Base-by-base conservation (phyloP, 2,113 vertebrate genomes). In the Psophia crepitans region DNA sequence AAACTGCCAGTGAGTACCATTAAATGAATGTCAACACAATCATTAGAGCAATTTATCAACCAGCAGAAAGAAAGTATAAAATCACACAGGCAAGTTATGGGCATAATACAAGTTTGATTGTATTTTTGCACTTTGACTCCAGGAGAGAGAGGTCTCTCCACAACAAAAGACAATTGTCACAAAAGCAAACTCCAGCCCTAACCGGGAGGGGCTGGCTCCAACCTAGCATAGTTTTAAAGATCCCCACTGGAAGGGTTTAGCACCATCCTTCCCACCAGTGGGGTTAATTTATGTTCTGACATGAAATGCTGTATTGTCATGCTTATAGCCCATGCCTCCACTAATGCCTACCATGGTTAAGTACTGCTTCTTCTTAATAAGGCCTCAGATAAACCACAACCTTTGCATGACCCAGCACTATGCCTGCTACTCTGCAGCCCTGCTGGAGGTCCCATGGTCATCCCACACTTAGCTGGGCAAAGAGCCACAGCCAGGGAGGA, bases 11-110 rank as follows among this genome's bases (percentile, higher is more conserved):
- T 76, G 69, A 89, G 65, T 81, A 68, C 56, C 53, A 91, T 89
- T 93, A 93, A 79, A 92, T 78, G 35, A 6, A 2, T 73, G 51
- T 94, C 94, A 87, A 75, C 85, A 61, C 44, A 68, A 24, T 51
- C 77, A 89, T 79, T 71, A 93, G 46, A 96, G 56, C 69, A 84
- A 87, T 87, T 51, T 84, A 48, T 94, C 80, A 93, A 75, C 27
- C 30, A 75, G 51, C 22, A 64, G 49, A 93, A 93, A 91, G 89
- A 85, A 93, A 81, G 73, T 22, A 84, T 82, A 81, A 94, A 94
- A 82, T 94, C 76, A 87, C 39, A 71, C 21, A 88, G 46, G 19
- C 6, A 5, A 77, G 56, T 86, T 84, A 86, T 9, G 24, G 53
- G 22, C 41, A 65, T 82, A 71, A 82, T 35, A 84, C 33, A 75